Evolutionary conservation across 2,113 vertebrate genomes (phyloP).

Genomic region (Proterorhinus semilunaris): DNA sequence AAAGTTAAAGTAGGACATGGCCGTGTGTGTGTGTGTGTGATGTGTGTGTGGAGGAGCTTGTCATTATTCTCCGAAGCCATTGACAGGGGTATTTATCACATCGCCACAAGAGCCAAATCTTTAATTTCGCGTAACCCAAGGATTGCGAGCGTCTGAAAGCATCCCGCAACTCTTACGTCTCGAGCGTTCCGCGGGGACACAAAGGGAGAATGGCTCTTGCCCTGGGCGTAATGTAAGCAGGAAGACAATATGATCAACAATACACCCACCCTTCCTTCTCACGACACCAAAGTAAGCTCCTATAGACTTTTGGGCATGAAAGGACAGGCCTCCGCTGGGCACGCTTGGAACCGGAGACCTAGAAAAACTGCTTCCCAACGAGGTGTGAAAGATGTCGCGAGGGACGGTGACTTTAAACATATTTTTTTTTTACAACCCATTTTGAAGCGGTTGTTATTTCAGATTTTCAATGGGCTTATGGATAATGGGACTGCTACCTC

Average conservation of each 20-base stretch:
- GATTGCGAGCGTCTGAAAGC: conserved; percentile 41
- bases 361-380: not conserved
- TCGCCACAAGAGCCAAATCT: conserved; percentile 55
- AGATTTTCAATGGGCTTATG: not conserved
- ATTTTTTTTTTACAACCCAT: too few relatives aligned
- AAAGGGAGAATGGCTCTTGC: conserved; percentile 38
- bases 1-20: conserved; percentile 61
- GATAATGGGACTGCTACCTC: not conserved
- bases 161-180: conserved; percentile 54
- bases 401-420: too few relatives aligned
- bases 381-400: too few relatives aligned
- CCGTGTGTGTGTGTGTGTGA: conserved; percentile 23
- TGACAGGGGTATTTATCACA: conserved; percentile 64
- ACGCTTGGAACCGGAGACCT: not conserved
- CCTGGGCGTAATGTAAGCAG: conserved; percentile 59
- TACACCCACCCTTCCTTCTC: conserved; percentile 55
- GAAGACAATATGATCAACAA: conserved; percentile 59
- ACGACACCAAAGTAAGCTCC: conserved; percentile 38
- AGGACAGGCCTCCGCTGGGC: conserved; percentile 43
- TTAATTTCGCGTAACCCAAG: conserved; percentile 51
- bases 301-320: conserved; percentile 27
- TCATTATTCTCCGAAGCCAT: conserved; percentile 64
- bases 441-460: not conserved
- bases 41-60: conserved; percentile 41
- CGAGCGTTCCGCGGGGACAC: conserved; percentile 58